A percentile compares a stretch with the other conserved stretches of the same genome.
Evolutionary conservation across 2,797 vertebrate genomes (phyloP).

Genomic region (Lepilemur septentrionalis): DNA sequence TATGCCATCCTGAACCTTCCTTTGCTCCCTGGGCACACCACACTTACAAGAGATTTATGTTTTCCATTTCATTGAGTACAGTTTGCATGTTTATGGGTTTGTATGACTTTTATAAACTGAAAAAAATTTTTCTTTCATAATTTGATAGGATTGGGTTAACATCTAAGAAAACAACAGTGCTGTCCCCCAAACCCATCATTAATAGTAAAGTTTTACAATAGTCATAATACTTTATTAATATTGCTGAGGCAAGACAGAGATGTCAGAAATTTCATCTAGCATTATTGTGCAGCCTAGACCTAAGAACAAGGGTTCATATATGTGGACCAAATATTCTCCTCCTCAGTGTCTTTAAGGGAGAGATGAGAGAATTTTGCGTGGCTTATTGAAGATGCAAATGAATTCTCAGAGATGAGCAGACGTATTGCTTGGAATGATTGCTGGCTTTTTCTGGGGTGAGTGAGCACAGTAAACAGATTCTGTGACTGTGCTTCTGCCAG

Average conservation of each 20-base stretch:
- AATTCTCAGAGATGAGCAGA: not conserved
- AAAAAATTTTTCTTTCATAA: not conserved
- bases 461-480: not conserved
- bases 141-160: not conserved
- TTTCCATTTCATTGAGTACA: not conserved
- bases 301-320: not conserved
- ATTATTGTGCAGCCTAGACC: not conserved
- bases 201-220: not conserved
- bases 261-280: not conserved
- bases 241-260: not conserved
- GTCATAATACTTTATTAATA: not conserved
- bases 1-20: not conserved
- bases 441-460: not conserved
- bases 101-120: not conserved
- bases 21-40: not conserved
- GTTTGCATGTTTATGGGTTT: not conserved
- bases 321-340: not conserved
- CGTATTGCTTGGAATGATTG: not conserved
- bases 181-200: not conserved
- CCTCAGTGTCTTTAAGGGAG: not conserved
- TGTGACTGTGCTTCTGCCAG: not conserved
- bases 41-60: not conserved
- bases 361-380: not conserved
- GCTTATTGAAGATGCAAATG: not conserved
- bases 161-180: constrained; percentile 15